Evolutionary conservation across 2,888 invertebrate genomes (phyloP).

Genomic region (Lasius platythorax): DNA sequence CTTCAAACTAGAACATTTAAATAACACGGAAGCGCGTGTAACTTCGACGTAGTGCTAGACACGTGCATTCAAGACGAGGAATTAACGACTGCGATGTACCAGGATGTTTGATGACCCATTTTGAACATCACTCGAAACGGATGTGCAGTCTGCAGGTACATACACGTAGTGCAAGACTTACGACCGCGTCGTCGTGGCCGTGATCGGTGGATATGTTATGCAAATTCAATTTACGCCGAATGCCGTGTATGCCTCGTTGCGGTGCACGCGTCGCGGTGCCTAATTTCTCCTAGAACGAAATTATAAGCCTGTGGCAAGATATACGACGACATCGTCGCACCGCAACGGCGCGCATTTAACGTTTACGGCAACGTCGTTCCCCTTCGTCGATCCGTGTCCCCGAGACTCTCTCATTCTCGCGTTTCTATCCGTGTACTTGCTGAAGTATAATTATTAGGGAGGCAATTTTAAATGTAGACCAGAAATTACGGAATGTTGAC

Average conservation of each 20-base stretch:
- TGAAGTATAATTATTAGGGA: slow-evolving; percentile 26
- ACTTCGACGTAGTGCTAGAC: slow-evolving; percentile 12
- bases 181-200: slow-evolving; percentile 38
- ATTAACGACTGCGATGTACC: slow-evolving; percentile 55
- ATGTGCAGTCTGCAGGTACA: slow-evolving; percentile 49
- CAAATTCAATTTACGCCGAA: slow-evolving; percentile 76
- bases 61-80: slow-evolving; percentile 27
- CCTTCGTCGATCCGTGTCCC: slow-evolving; percentile 21
- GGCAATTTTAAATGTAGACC: slow-evolving; percentile 23
- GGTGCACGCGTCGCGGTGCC: slow-evolving; percentile 69
- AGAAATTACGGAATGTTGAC: slow-evolving; percentile 1
- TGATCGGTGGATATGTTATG: slow-evolving; percentile 78
- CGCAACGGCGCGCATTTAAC: background rate
- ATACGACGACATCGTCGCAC: slow-evolving; percentile 71
- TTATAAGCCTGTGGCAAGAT: slow-evolving; percentile 79
- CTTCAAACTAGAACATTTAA: slow-evolving; percentile 7
- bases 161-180: slow-evolving; percentile 52
- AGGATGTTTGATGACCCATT: slow-evolving; percentile 69
- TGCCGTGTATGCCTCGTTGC: slow-evolving; percentile 40
- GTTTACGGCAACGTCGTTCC: slow-evolving; percentile 26
- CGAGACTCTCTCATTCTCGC: background rate
- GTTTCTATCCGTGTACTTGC: background rate
- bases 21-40: slow-evolving; percentile 25
- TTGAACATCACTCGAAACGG: slow-evolving; percentile 57
- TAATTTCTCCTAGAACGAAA: slow-evolving; percentile 79